phyloP scores from a whole-genome alignment of 2,888 invertebrate species.

The Amphimallon solstitiale region DNA sequence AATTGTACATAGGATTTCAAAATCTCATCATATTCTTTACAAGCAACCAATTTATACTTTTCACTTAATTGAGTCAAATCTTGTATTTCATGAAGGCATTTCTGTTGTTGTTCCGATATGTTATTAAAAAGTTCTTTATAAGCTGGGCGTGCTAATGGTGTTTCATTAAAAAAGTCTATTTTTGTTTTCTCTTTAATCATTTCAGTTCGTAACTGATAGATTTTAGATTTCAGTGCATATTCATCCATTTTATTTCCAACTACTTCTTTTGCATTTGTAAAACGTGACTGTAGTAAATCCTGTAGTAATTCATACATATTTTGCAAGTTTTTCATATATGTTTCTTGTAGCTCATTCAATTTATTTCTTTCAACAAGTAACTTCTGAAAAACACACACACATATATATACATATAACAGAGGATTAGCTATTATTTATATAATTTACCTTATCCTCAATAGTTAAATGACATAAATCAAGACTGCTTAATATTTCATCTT shows the following conservation, averaged over 20 bases:
- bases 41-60: slow-evolving; percentile 60
- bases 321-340: slow-evolving; percentile 57
- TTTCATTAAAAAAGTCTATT: slow-evolving; percentile 62
- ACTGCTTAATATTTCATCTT: neutral
- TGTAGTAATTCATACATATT: slow-evolving; percentile 55
- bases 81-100: slow-evolving; percentile 57
- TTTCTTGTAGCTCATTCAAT: slow-evolving; percentile 56
- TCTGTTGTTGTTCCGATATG: slow-evolving; percentile 59
- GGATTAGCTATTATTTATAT: no score
- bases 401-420: no score
- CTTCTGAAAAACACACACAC: neutral
- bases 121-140: slow-evolving; percentile 59
- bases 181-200: slow-evolving; percentile 51
- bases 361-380: slow-evolving; percentile 51
- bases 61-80: slow-evolving; percentile 58
- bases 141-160: slow-evolving; percentile 59
- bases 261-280: slow-evolving; percentile 53
- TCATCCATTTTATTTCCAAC: slow-evolving; percentile 57
- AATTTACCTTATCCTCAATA: slow-evolving; percentile 13
- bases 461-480: neutral
- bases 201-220: slow-evolving; percentile 57
- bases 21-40: slow-evolving; percentile 62
- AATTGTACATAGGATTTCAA: slow-evolving; percentile 60
- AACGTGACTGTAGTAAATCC: slow-evolving; percentile 58
- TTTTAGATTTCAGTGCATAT: slow-evolving; percentile 56